Percentiles rank a stretch among this genome's conserved stretches.
Evolutionary conservation across 2,888 invertebrate genomes (phyloP).

Genomic region (Mythimna pallens): DNA sequence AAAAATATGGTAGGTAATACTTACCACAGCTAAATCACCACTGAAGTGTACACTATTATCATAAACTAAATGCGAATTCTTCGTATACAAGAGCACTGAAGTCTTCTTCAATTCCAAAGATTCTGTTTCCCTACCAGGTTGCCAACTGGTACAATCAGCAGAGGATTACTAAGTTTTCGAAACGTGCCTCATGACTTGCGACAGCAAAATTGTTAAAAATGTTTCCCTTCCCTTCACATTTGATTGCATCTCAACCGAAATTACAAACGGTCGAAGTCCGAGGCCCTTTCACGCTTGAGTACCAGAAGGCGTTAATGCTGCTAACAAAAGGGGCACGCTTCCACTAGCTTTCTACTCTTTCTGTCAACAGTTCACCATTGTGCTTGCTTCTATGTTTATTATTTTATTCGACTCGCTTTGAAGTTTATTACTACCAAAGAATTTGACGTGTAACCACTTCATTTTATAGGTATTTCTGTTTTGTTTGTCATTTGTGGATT

Average conservation of each 20-base stretch:
- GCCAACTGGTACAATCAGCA: neutral
- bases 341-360: conserved; percentile 81
- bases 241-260: conserved; percentile 63
- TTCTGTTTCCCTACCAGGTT: neutral
- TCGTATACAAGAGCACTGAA: neutral
- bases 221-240: conserved; percentile 54
- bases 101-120: neutral
- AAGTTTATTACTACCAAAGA: conserved; percentile 37
- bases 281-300: conserved; percentile 80
- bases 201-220: conserved; percentile 29
- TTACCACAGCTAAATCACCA: neutral
- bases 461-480: conserved; percentile 20
- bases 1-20: conserved; percentile 2
- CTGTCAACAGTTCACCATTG: conserved; percentile 72
- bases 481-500: neutral
- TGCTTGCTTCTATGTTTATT: conserved; percentile 66
- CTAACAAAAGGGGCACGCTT: conserved; percentile 81
- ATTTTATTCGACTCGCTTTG: conserved; percentile 59
- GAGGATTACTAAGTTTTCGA: neutral
- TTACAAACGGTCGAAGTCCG: conserved; percentile 61
- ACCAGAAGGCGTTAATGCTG: conserved; percentile 79
- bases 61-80: neutral
- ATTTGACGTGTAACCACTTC: conserved; percentile 26
- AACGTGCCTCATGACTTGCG: conserved; percentile 23
- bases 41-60: too few species aligned